Conservation (phyloP, 2,888 invertebrate species). For the Sympetrum striolatum region DNA sequence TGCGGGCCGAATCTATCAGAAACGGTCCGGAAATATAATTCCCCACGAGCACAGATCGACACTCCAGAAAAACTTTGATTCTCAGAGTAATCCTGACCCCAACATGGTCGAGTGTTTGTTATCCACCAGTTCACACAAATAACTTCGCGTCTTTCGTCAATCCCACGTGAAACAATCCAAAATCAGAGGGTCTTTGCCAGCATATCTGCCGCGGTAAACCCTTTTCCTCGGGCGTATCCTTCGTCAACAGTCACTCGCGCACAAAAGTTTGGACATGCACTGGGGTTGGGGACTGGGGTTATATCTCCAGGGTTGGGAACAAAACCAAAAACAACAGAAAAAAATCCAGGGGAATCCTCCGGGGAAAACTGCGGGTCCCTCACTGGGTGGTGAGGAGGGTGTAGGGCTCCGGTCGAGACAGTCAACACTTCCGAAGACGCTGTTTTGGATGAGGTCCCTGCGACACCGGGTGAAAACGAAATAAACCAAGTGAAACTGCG, state of each 20-base stretch:
- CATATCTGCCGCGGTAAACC: background rate
- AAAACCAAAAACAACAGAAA: background rate
- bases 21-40: background rate
- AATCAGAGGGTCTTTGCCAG: background rate
- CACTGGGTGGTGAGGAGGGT: background rate
- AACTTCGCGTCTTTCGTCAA: background rate
- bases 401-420: background rate
- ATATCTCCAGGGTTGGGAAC: background rate
- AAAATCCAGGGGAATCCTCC: background rate
- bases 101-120: constrained; percentile 2
- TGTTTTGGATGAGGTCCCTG: background rate
- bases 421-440: background rate
- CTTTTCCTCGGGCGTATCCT: background rate
- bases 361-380: background rate
- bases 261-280: too few relatives aligned
- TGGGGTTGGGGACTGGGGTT: too few relatives aligned
- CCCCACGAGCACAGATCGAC: background rate
- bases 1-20: background rate
- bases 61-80: background rate
- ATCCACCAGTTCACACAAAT: constrained; percentile 19
- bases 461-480: background rate
- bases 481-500: background rate
- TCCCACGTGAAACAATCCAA: background rate
- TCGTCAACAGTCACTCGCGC: too few relatives aligned
- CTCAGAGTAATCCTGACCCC: background rate